Base-by-base conservation (phyloP, 2,113 vertebrate species). In the Pterocles orientalis region DNA sequence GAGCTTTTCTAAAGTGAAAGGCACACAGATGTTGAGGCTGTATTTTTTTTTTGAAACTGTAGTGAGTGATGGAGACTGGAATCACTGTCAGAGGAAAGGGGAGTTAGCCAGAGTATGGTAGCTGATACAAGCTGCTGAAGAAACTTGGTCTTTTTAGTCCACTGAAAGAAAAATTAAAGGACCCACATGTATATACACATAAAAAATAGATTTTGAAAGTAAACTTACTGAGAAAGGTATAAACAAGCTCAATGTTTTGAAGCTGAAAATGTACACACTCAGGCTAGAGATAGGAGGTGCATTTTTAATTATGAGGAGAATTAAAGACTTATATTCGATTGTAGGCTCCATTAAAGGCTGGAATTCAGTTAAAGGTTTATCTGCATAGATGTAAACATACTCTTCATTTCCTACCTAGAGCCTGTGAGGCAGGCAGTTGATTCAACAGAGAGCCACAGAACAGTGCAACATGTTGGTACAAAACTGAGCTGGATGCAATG, bases 391-490 rank as follows among this genome's bases (percentile, higher is more conserved):
- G 33, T 33, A 28, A 88, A 45, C 2, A 9, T 13, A 6, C 5
- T 56, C 24, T 94, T 33, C 17, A 18, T 16, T 47, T 72, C 10
- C 29, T 1, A 2, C 15, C 9, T 29, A 15, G 9, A 51, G 66
- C 11, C 10, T 43, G 20, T 76, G 69, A 69, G 29, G 13, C 26
- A 68, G 24, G 16, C 23, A 3, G 14, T 11, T 64, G 24, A 39
- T 82, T 68, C 28, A 64, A 3, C 6, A 34, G 31, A 69, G 48
- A 76, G 12, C 7, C 12, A 48, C 20, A 39, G 45, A 69, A 26
- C 8, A 36, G 15, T 26, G n/a, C 12, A 14, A 14, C 0, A 0
- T 17, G 14, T 33, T 48, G 23, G 18, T 64, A 43, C 12, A 72
- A 33, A 69, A 34, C 11, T 79, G 61, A 86, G 14, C 17, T 77